Evolutionary conservation across 1,140 invertebrate species (phyloP).

Genomic region (Cyclina sinensis): DNA sequence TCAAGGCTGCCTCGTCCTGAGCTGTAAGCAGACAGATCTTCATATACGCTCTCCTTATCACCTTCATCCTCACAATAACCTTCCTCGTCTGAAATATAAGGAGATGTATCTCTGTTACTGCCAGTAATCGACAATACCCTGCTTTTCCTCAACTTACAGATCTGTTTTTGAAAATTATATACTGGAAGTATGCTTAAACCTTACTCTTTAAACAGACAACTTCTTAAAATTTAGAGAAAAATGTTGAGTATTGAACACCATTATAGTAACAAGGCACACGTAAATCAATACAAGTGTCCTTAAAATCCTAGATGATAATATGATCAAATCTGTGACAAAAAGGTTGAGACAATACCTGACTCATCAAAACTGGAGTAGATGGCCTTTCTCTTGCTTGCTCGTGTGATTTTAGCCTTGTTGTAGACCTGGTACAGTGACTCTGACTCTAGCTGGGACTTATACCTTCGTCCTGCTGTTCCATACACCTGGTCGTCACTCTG

Average conservation of each 20-base stretch:
- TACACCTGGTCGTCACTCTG: constrained; percentile 80
- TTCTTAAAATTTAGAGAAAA: too few relatives aligned
- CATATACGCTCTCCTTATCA: constrained; percentile 60
- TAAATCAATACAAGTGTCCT: too few relatives aligned
- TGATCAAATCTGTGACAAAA: too few relatives aligned
- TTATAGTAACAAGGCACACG: too few relatives aligned
- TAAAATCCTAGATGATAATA: too few relatives aligned
- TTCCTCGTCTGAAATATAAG: constrained; percentile 62
- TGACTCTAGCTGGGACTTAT: constrained; percentile 78
- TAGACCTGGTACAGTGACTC: constrained; percentile 83
- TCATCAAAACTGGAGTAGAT: constrained; percentile 72
- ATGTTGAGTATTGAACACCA: too few relatives aligned
- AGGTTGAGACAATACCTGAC: constrained; percentile 57
- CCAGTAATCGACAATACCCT: too few relatives aligned
- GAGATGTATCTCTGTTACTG: too few relatives aligned
- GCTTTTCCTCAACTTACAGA: too few relatives aligned
- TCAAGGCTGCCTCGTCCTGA: constrained; percentile 29
- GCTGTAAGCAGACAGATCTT: constrained; percentile 61
- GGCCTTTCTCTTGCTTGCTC: constrained; percentile 72
- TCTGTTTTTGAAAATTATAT: too few relatives aligned
- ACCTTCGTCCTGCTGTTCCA: constrained; percentile 72
- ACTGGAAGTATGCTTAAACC: too few relatives aligned
- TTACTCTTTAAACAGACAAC: too few relatives aligned
- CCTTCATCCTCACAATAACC: constrained; percentile 37
- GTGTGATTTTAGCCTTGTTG: constrained; percentile 78